Percentiles rank a stretch among this genome's conserved stretches.
These are phyloP conservation scores for Pitangus sulphuratus DNA, from an alignment of 2,797 vertebrate genomes.

Conservation along the genomic window DNA sequence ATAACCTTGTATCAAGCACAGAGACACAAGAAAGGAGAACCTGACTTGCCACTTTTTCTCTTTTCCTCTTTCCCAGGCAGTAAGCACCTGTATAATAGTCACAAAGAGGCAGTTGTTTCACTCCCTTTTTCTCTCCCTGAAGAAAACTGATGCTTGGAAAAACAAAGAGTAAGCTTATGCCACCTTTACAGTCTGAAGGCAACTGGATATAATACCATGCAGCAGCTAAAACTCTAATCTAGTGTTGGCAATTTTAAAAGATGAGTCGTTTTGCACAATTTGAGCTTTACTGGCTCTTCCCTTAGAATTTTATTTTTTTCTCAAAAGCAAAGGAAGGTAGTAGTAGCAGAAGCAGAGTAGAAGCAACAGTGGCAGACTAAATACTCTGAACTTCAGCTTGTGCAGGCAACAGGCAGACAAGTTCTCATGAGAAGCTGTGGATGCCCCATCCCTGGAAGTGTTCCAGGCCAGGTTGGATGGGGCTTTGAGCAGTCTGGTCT, in stretches of 20 bases:
- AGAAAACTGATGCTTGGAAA: not conserved
- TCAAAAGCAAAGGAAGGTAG: not conserved
- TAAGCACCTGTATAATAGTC: not conserved
- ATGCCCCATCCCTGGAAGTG: not conserved
- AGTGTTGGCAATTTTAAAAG: not conserved
- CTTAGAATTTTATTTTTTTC: not conserved
- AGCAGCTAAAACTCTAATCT: not conserved
- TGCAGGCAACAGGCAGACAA: not conserved
- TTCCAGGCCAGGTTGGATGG: not conserved
- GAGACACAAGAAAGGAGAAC: not conserved
- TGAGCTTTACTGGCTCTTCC: not conserved
- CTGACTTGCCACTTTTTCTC: not conserved
- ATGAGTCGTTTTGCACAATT: not conserved
- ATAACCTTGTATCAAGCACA: not conserved
- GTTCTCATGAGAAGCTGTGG: not conserved
- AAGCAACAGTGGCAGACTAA: not conserved
- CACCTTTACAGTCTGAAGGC: not conserved
- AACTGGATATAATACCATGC: not conserved
- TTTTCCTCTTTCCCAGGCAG: not conserved
- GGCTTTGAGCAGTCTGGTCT: not conserved
- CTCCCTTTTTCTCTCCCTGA: not conserved
- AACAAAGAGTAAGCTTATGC: not conserved
- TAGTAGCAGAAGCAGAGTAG: not conserved
- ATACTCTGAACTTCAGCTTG: not conserved
- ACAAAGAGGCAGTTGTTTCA: not conserved